Percentiles rank a stretch among this genome's conserved stretches.
phyloP scores from a whole-genome alignment of 2,888 invertebrate genomes.

The Conus canariensis region DNA sequence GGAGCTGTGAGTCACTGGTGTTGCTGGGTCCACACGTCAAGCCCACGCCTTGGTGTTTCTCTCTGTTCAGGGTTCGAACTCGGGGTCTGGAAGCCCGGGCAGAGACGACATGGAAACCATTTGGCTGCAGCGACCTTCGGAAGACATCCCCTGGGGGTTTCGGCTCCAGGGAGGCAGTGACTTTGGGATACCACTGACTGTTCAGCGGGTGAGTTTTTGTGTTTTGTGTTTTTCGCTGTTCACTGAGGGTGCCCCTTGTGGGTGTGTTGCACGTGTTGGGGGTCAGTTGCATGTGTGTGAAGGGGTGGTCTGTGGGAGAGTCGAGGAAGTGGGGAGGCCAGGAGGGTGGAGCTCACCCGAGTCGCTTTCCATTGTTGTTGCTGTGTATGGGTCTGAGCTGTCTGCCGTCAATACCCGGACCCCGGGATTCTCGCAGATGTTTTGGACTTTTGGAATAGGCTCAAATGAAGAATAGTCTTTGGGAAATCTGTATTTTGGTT shows the following conservation, averaged over 20 bases:
- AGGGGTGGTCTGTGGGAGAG: too few relatives aligned
- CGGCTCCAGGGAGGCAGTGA: constrained; percentile 77
- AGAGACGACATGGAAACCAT: constrained; percentile 71
- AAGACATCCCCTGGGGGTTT: constrained; percentile 77
- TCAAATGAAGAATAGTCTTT: too few relatives aligned
- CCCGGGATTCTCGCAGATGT: too few relatives aligned
- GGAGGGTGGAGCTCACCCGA: too few relatives aligned
- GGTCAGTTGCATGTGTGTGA: too few relatives aligned
- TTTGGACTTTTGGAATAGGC: too few relatives aligned
- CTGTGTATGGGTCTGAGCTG: background rate
- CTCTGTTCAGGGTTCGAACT: constrained; percentile 31
- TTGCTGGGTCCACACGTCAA: background rate
- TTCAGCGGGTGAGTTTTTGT: constrained; percentile 73
- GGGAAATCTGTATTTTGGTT: too few relatives aligned
- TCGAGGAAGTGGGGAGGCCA: too few relatives aligned
- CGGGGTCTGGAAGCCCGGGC: background rate
- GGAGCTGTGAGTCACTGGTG: background rate
- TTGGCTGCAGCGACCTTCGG: constrained; percentile 74
- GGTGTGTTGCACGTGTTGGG: background rate
- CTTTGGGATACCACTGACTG: constrained; percentile 71
- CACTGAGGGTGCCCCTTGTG: background rate
- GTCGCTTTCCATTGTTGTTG: background rate
- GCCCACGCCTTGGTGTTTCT: background rate
- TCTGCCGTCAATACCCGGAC: too few relatives aligned
- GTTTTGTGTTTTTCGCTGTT: constrained; percentile 5